Percentiles rank a stretch among this genome's conserved stretches.
Evolutionary conservation across 2,797 vertebrate genomes (phyloP).

Genomic region (Octomys mimax): DNA sequence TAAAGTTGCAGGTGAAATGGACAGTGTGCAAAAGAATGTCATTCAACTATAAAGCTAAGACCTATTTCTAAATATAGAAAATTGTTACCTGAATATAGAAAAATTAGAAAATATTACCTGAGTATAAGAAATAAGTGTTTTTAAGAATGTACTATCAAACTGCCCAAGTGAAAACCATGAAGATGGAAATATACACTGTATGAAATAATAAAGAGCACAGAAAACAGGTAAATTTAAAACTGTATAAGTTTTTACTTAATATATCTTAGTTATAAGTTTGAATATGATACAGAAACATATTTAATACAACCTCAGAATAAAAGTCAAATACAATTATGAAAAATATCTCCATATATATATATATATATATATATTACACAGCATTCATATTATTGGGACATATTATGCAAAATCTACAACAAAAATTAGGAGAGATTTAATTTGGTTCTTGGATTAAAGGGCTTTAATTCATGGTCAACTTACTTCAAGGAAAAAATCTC

Average conservation of each 20-base stretch:
- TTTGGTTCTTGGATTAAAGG: not conserved
- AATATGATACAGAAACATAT: not conserved
- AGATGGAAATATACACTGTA: not conserved
- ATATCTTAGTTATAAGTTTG: not conserved
- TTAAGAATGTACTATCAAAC: not conserved
- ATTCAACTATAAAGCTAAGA: not conserved
- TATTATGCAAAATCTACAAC: not conserved
- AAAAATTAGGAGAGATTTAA: not conserved
- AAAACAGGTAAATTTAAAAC: no score
- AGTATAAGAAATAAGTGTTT: not conserved
- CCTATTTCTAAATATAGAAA: not conserved
- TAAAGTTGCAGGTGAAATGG: not conserved
- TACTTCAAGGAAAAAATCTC: not conserved
- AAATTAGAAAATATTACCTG: not conserved
- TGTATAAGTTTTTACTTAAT: not conserved
- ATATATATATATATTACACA: not conserved
- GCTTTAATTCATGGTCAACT: not conserved
- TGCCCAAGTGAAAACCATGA: not conserved
- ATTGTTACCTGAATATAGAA: no score
- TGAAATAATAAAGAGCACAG: not conserved
- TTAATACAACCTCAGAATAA: not conserved
- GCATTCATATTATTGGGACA: not conserved
- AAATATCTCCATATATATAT: not conserved
- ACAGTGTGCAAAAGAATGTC: not conserved
- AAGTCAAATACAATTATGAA: slow-evolving; percentile 30